These are phyloP conservation scores for Drosophila albomicans DNA, from an alignment of 1,140 invertebrate genomes.

Conservation along the genomic window DNA sequence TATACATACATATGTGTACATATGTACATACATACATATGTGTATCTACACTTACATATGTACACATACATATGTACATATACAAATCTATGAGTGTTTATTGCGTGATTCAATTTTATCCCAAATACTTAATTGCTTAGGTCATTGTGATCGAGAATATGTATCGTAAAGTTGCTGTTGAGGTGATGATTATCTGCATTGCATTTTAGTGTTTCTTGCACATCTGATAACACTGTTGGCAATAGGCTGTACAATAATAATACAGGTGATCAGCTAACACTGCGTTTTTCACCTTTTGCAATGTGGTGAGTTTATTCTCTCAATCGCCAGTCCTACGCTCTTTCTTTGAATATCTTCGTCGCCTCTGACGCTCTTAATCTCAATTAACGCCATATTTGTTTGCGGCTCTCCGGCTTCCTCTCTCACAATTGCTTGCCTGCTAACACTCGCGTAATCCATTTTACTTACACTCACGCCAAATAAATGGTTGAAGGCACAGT, in stretches of 20 bases:
- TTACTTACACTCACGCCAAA: not conserved
- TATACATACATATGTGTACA: not conserved
- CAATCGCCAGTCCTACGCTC: not conserved
- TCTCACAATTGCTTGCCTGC: slow-evolving; percentile 4
- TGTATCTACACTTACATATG: not conserved
- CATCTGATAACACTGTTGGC: slow-evolving; percentile 5
- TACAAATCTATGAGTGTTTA: not conserved
- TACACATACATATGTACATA: not conserved
- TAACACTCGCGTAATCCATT: not conserved
- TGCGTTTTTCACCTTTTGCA: slow-evolving; percentile 1
- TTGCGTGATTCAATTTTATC: not conserved
- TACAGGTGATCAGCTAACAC: slow-evolving; percentile 16
- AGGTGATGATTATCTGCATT: not conserved
- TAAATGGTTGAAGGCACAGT: not conserved
- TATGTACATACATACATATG: not conserved
- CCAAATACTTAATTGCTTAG: not conserved
- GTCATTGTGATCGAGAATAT: not conserved
- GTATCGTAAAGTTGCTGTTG: not conserved
- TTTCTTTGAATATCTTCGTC: not conserved
- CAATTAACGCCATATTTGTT: slow-evolving; percentile 7
- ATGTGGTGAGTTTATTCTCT: slow-evolving; percentile 12
- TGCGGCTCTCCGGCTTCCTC: not conserved
- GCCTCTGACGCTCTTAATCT: not conserved
- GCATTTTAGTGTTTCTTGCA: not conserved
- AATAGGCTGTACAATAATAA: slow-evolving; percentile 5